Conservation (phyloP, 2,888 invertebrate species). For the Caenorhabditis sp. region DNA sequence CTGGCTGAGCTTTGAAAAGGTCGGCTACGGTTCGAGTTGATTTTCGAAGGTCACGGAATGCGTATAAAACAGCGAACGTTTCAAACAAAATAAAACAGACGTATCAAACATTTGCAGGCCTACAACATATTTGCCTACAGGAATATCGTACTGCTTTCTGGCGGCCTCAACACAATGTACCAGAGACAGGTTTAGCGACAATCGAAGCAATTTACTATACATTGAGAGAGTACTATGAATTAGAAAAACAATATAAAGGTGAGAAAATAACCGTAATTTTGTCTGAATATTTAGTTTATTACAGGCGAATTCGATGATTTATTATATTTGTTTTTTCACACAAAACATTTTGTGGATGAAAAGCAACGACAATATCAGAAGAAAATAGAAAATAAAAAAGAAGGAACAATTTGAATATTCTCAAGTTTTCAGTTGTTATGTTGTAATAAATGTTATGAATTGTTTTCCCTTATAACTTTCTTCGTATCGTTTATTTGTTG, state of each 20-base stretch:
- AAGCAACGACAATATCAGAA: slow-evolving; percentile 26
- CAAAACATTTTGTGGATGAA: slow-evolving; percentile 41
- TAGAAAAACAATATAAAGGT: slow-evolving; percentile 31
- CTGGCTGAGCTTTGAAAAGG: too few relatives aligned
- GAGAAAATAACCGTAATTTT: too few relatives aligned
- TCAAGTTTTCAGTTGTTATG: not conserved
- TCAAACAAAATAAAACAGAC: too few relatives aligned
- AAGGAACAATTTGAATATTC: slow-evolving; percentile 6
- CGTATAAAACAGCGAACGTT: too few relatives aligned
- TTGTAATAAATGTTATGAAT: slow-evolving; percentile 1
- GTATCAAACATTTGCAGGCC: slow-evolving; percentile 50
- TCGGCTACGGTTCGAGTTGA: too few relatives aligned
- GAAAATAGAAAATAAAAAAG: not conserved
- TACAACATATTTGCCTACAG: slow-evolving; percentile 71
- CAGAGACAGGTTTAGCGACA: slow-evolving; percentile 71
- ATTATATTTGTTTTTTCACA: slow-evolving; percentile 68
- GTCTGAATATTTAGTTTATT: slow-evolving; percentile 6
- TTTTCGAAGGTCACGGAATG: too few relatives aligned
- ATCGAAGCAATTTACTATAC: slow-evolving; percentile 74
- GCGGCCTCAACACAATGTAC: slow-evolving; percentile 71
- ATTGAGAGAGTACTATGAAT: slow-evolving; percentile 53
- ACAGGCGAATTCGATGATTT: slow-evolving; percentile 60
- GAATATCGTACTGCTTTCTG: slow-evolving; percentile 72
- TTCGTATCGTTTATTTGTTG: too few relatives aligned
- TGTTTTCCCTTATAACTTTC: not conserved